Conservation (phyloP, 2,888 invertebrate species). For the Euplexia lucipara region DNA sequence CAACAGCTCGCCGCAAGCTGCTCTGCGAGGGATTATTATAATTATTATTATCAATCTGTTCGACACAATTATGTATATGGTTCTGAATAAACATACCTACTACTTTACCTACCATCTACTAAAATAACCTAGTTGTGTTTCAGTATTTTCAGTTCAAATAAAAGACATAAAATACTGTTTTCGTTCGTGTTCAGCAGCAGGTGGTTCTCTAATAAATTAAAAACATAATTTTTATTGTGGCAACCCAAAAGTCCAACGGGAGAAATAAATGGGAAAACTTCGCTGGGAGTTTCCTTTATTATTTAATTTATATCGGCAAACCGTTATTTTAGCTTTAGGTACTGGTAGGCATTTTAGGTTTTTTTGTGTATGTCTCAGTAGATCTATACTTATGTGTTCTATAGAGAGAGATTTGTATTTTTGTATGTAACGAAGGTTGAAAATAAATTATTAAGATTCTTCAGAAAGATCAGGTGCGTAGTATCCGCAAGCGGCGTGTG, state of each 20-base stretch:
- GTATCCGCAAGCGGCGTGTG: too few species aligned
- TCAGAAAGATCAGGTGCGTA: too few species aligned
- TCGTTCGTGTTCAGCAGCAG: slow-evolving; percentile 31
- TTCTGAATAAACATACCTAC: too few species aligned
- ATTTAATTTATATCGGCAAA: slow-evolving; percentile 43
- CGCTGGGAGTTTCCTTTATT: slow-evolving; percentile 23
- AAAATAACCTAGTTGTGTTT: neutral
- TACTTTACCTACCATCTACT: too few species aligned
- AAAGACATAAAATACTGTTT: slow-evolving; percentile 33
- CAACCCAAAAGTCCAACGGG: slow-evolving; percentile 51
- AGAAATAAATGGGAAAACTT: slow-evolving; percentile 52
- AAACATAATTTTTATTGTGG: slow-evolving; percentile 55
- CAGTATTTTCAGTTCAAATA: slow-evolving; percentile 30
- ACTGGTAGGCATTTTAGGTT: neutral
- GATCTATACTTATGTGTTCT: too few species aligned
- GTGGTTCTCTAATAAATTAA: slow-evolving; percentile 52
- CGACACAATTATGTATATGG: too few species aligned
- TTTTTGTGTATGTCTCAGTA: neutral
- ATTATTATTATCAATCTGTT: too few species aligned
- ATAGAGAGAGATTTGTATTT: too few species aligned
- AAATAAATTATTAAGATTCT: too few species aligned
- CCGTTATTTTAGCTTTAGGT: slow-evolving; percentile 18
- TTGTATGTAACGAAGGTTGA: too few species aligned
- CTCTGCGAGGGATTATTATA: too few species aligned
- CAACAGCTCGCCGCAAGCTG: too few species aligned